A percentile compares a stretch with the other conserved stretches of the same genome.
Evolutionary conservation across 2,888 invertebrate genomes (phyloP).

Genomic region (Leptopilina syphax): DNA sequence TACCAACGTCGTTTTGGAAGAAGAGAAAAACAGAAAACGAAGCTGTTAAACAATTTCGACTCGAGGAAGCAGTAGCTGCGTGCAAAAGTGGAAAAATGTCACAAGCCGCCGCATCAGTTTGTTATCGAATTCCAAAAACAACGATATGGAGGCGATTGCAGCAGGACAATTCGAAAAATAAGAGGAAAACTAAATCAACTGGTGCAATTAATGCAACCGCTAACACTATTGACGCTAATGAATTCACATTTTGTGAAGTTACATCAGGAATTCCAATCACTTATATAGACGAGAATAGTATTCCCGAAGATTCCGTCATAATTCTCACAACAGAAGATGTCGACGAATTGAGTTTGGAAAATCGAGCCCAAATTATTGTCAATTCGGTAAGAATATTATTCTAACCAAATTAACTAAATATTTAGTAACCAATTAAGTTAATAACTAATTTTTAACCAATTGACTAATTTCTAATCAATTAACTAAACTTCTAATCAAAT

Average conservation of each 20-base stretch:
- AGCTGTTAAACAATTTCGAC: constrained; percentile 67
- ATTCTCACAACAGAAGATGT: constrained; percentile 73
- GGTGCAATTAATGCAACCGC: constrained; percentile 10
- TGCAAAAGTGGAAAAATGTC: constrained; percentile 77
- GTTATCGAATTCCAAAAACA: constrained; percentile 76
- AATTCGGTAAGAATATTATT: constrained; percentile 61
- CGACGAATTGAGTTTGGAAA: constrained; percentile 68
- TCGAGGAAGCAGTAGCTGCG: constrained; percentile 76
- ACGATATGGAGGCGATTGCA: constrained; percentile 77
- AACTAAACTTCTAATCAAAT: no score
- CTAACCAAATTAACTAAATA: no score
- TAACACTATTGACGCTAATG: constrained; percentile 20
- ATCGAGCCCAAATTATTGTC: constrained; percentile 70
- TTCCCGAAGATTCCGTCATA: constrained; percentile 74
- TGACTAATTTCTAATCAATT: no score
- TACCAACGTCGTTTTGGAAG: constrained; percentile 72
- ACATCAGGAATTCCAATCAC: constrained; percentile 73
- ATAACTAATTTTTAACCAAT: no score
- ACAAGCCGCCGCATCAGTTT: constrained; percentile 74
- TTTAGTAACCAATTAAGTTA: no score
- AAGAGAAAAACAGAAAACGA: constrained; percentile 72
- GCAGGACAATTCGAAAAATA: constrained; percentile 64
- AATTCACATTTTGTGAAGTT: constrained; percentile 59
- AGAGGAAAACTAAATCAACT: constrained; percentile 29
- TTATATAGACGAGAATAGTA: constrained; percentile 72